Conservation (phyloP, 2,797 vertebrate species). For the Cyprinella venusta region DNA sequence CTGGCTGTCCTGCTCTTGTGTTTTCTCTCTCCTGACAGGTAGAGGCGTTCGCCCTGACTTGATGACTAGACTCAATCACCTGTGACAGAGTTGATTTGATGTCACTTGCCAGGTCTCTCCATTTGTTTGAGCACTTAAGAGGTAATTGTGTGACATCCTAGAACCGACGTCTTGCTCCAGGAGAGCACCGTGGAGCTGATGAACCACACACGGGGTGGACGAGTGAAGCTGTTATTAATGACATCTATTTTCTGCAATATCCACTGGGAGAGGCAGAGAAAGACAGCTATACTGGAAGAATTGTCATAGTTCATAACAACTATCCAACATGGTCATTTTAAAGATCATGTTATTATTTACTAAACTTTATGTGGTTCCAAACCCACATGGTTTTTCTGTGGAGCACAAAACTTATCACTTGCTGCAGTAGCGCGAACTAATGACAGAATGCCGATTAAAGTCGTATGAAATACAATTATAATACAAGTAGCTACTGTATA, state of each 20-base stretch:
- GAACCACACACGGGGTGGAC: constrained; percentile 76
- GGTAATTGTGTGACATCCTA: constrained; percentile 99
- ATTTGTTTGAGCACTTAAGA: constrained; percentile 99
- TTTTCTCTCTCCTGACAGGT: constrained; percentile 61
- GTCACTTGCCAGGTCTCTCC: constrained; percentile 94
- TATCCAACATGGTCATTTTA: constrained; percentile 18
- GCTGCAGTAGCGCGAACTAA: too few relatives aligned
- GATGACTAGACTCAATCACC: constrained; percentile 99
- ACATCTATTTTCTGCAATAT: constrained; percentile 79
- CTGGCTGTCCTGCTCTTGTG: constrained; percentile 68
- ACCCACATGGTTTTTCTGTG: background rate
- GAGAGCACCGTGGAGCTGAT: constrained; percentile 69
- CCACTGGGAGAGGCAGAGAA: constrained; percentile 62
- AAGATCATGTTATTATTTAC: constrained; percentile 13
- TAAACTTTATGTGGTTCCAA: background rate
- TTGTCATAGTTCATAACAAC: background rate
- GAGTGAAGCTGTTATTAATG: constrained; percentile 87
- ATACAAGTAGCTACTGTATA: too few relatives aligned
- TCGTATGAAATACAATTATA: too few relatives aligned
- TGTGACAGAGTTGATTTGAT: constrained; percentile 98
- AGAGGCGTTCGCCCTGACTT: constrained; percentile 71
- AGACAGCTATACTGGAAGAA: background rate
- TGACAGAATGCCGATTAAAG: too few relatives aligned
- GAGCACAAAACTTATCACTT: background rate
- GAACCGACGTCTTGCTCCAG: constrained; percentile 80